phyloP scores from a whole-genome alignment of 2,797 vertebrate genomes.

The Anguilla pacifica region DNA sequence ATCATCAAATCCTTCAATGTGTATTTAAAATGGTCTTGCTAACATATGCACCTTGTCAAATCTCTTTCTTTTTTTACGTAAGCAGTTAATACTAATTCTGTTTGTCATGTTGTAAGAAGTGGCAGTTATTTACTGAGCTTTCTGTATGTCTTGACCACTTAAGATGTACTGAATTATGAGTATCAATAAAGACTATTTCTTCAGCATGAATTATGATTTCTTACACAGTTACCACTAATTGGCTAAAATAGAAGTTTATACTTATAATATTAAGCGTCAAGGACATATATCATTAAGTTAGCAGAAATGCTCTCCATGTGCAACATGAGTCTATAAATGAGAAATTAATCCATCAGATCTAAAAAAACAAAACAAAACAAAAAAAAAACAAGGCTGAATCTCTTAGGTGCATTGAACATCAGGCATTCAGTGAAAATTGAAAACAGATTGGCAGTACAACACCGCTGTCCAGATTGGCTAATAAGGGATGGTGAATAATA shows the following conservation, averaged over 20 bases:
- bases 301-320: too few relatives aligned
- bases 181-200: constrained; percentile 7
- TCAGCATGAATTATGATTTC: background rate
- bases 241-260: background rate
- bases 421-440: too few relatives aligned
- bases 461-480: too few relatives aligned
- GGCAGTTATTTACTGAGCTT: background rate
- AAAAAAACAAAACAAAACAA: too few relatives aligned
- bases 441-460: too few relatives aligned
- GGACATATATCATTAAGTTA: too few relatives aligned
- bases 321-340: too few relatives aligned
- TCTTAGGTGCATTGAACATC: too few relatives aligned
- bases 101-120: background rate
- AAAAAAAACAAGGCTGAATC: too few relatives aligned
- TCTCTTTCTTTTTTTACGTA: background rate
- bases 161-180: background rate
- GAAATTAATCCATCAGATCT: too few relatives aligned
- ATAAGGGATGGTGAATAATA: too few relatives aligned
- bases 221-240: background rate
- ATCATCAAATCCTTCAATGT: background rate
- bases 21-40: background rate
- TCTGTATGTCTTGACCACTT: background rate
- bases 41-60: background rate
- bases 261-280: too few relatives aligned
- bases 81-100: background rate